phyloP scores from a whole-genome alignment of 2,888 invertebrate genomes.

The Diarsia dahlii region DNA sequence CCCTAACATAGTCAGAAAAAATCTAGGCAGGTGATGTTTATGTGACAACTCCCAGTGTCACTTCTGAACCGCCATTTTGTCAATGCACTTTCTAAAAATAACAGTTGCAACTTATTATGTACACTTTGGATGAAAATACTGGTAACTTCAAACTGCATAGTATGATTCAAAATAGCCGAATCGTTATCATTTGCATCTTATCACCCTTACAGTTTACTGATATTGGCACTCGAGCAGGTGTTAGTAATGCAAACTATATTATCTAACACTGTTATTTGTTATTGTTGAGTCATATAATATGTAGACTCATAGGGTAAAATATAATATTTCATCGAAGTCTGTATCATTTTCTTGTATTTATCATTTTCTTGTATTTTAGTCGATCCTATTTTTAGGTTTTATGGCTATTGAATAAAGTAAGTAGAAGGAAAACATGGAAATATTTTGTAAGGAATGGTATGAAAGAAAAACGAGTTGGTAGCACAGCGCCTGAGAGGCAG shows the following conservation, averaged over 20 bases:
- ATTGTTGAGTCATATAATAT: slow-evolving; percentile 29
- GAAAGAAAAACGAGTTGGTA: too few relatives aligned
- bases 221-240: slow-evolving; percentile 11
- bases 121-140: not conserved
- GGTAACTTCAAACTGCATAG: slow-evolving; percentile 12
- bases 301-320: not conserved
- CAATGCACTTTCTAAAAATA: not conserved
- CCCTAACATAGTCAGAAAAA: too few relatives aligned
- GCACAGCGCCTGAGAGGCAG: too few relatives aligned
- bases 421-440: too few relatives aligned
- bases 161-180: slow-evolving; percentile 12
- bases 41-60: too few relatives aligned
- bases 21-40: too few relatives aligned
- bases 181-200: slow-evolving; percentile 36
- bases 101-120: too few relatives aligned
- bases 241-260: not conserved
- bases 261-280: slow-evolving; percentile 11
- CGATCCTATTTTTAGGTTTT: too few relatives aligned
- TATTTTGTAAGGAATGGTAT: too few relatives aligned
- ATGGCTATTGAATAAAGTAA: too few relatives aligned
- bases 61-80: not conserved
- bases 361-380: not conserved
- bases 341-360: not conserved
- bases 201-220: slow-evolving; percentile 26
- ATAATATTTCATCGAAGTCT: not conserved